phyloP scores from a whole-genome alignment of 2,888 invertebrate species.

The Cantharis rufa region DNA sequence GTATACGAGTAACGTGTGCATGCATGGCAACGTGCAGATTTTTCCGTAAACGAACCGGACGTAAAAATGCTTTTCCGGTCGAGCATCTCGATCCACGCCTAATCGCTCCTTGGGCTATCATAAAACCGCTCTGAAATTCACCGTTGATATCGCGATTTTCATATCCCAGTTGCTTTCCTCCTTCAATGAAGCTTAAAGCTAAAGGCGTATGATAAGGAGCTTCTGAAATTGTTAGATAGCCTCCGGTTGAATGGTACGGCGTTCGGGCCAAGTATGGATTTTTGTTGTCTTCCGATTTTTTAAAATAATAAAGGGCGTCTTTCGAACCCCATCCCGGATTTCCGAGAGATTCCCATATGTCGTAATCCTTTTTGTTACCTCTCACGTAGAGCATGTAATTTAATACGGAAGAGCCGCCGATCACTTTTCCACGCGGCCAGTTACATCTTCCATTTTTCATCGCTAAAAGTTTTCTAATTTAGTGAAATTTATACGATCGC shows the following conservation, averaged over 20 bases:
- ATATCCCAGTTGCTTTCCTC: conserved; percentile 71
- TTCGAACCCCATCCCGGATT: conserved; percentile 88
- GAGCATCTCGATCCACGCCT: conserved; percentile 84
- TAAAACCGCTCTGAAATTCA: conserved; percentile 83
- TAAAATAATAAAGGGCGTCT: conserved; percentile 81
- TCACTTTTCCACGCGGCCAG: conserved; percentile 90
- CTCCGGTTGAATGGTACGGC: conserved; percentile 78
- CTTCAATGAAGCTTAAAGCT: conserved; percentile 80
- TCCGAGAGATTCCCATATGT: conserved; percentile 84
- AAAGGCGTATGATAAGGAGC: conserved; percentile 86
- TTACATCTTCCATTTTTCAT: conserved; percentile 85
- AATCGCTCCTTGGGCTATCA: conserved; percentile 82
- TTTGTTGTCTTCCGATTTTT: conserved; percentile 88
- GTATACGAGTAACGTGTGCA: conserved; percentile 75
- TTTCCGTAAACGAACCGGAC: conserved; percentile 76
- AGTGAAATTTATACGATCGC: not conserved
- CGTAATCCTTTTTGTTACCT: conserved; percentile 89
- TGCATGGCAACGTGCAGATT: conserved; percentile 86
- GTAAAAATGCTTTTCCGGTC: conserved; percentile 83
- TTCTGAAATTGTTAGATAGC: conserved; percentile 82
- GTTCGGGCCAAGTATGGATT: conserved; percentile 82
- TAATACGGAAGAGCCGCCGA: conserved; percentile 87
- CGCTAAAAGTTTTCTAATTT: conserved; percentile 57
- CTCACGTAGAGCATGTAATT: conserved; percentile 92
- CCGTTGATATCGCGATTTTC: conserved; percentile 87